Evolutionary conservation across 2,888 invertebrate species (phyloP), one percentile per base, ranked within the genome.

Genomic region (Spilosoma lubricipeda): DNA sequence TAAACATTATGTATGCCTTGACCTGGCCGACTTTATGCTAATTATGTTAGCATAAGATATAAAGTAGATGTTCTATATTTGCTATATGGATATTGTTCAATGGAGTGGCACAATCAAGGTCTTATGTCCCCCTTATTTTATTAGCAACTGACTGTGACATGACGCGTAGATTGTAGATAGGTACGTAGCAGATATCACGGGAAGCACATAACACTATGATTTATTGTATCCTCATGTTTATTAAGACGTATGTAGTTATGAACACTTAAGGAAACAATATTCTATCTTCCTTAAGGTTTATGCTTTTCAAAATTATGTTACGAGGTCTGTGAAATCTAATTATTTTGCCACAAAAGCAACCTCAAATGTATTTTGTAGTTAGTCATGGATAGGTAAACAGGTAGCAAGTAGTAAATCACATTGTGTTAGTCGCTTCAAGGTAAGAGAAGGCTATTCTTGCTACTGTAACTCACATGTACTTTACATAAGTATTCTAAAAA

Each of bases 361-460:
- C 65, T 69, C 65, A 67, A 15, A 67, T 7, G 27, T 71, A 72
- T 63, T 36, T 56, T 67, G 67, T 30, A 59, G 64, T 72, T 45
- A 52, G 72, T 30, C 67, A 66, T 74, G 33, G 70, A 66, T 74
- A 68, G 71, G 70, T 59, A 72, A 30, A 80, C 78, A 74, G 81
- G 78, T 85, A 86, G 82, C 82, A 82, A 86, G 79, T 85, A 86
- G 82, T 82, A 83, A 86, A 87, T 87, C 73, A 82, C 81, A 85
- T 87, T 88, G 88, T 88, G 84, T 86, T 82, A 79, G 77, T 83
- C 67, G 82, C 87, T 86, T 86, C 86, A 88, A 88, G 88, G 88
- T 81, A 80, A 85, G 79, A 75, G 80, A 82, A 80, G 78, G 79
- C 80, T 81, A 80, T 67, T 67, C 71, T 76, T 74, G 70, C 63